Conservation (phyloP, 2,113 vertebrate genomes). For the Ginglymostoma cirratum region DNA sequence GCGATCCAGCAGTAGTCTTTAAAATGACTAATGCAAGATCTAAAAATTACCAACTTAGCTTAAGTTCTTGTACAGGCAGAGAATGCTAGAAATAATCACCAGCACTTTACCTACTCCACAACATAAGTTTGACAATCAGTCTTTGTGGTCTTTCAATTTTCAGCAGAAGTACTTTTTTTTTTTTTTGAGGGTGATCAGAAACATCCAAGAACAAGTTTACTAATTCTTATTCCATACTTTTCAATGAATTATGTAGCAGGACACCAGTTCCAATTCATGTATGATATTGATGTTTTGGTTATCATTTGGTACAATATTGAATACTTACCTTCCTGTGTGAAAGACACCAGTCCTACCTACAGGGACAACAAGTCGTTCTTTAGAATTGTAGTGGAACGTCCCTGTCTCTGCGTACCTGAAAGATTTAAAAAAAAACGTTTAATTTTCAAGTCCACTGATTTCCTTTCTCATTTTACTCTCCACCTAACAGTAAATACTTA, state of each 20-base stretch:
- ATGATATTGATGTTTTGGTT: neutral
- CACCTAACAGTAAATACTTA: neutral
- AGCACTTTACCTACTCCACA: neutral
- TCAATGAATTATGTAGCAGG: neutral
- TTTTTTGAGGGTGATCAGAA: neutral
- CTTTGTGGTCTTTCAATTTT: neutral
- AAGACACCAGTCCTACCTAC: slow-evolving; percentile 15
- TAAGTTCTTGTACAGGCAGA: neutral
- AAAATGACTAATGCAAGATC: neutral
- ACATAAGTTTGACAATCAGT: neutral
- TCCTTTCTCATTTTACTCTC: neutral
- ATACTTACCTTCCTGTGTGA: slow-evolving; percentile 22
- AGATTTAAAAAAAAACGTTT: neutral
- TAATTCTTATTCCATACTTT: neutral
- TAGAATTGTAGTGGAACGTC: neutral
- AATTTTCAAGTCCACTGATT: neutral
- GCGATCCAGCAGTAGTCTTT: neutral
- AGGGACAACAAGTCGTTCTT: neutral
- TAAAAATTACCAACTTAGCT: neutral
- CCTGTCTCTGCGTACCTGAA: slow-evolving; percentile 16
- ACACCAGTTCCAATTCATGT: neutral
- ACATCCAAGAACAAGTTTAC: neutral
- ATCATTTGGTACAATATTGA: neutral
- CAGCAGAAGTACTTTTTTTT: neutral
- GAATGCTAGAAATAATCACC: neutral